Conservation (phyloP, 2,888 invertebrate species). For the Vandiemenella viatica region DNA sequence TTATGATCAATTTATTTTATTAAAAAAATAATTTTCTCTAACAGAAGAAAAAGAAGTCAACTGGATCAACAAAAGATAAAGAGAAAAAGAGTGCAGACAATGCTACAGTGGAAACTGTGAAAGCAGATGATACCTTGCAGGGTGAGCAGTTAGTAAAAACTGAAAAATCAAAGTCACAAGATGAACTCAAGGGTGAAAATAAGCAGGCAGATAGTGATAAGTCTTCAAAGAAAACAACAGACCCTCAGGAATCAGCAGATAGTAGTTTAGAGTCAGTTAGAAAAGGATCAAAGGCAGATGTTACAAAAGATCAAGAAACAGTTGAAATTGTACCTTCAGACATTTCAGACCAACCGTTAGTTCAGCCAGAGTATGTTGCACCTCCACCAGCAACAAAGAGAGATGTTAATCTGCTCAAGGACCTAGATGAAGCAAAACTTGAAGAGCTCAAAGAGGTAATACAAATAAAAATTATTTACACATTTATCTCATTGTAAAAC, state of each 20-base stretch:
- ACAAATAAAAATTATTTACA: too few relatives aligned
- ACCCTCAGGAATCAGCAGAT: neutral
- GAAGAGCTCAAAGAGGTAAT: conserved; percentile 48
- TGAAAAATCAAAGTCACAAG: neutral
- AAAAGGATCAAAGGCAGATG: neutral
- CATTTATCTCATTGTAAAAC: too few relatives aligned
- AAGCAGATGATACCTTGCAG: neutral
- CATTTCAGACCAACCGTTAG: neutral
- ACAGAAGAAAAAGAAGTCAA: conserved; percentile 11
- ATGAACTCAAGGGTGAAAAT: neutral
- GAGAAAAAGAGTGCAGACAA: conserved; percentile 6
- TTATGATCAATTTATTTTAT: too few relatives aligned
- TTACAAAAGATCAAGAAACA: neutral
- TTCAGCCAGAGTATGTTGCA: neutral
- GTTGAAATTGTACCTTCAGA: neutral
- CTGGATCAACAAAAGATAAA: conserved; percentile 3
- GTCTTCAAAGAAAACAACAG: neutral
- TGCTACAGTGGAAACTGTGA: neutral
- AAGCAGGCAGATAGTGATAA: conserved; percentile 2
- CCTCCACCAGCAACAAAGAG: conserved; percentile 8
- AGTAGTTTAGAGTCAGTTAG: neutral
- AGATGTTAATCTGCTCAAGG: conserved; percentile 25
- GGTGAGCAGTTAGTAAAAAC: neutral
- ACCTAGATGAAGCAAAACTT: conserved; percentile 43
- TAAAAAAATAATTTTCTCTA: too few relatives aligned